Conservation (phyloP, 2,888 invertebrate genomes). For the Polydrusus tereticollis region DNA sequence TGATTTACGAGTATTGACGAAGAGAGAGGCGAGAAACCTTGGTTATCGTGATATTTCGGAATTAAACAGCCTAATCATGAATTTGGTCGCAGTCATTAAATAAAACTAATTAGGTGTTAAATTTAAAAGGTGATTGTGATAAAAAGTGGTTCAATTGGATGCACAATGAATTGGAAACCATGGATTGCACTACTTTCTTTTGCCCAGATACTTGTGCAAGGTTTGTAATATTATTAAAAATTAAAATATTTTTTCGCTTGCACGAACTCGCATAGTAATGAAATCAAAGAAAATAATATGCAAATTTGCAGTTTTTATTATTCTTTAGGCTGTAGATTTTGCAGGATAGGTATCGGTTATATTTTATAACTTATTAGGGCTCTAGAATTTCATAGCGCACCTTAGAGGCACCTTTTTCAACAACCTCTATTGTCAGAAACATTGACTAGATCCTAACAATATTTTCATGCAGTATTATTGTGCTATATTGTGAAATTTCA, state of each 20-base stretch:
- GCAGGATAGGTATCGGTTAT: no score
- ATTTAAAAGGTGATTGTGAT: conserved; percentile 1
- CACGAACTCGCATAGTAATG: background rate
- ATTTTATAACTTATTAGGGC: no score
- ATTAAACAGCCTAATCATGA: conserved; percentile 4
- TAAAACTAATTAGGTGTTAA: background rate
- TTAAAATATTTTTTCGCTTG: background rate
- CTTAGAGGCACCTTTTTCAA: no score
- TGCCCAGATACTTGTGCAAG: conserved; percentile 55
- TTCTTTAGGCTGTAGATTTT: no score
- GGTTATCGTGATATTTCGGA: background rate
- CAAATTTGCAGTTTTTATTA: no score
- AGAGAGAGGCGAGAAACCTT: conserved; percentile 6
- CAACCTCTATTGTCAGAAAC: no score
- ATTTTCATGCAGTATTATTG: no score
- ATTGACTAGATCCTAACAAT: no score
- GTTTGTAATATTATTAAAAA: conserved; percentile 43
- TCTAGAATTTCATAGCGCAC: no score
- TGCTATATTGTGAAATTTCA: no score
- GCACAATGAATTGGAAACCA: conserved; percentile 53
- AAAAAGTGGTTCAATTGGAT: conserved; percentile 26
- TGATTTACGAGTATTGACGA: background rate
- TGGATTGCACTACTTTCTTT: conserved; percentile 59
- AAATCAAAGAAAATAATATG: background rate
- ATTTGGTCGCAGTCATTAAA: background rate